Conservation (phyloP, 2,113 vertebrate species). For the Phyllostomus discolor region DNA sequence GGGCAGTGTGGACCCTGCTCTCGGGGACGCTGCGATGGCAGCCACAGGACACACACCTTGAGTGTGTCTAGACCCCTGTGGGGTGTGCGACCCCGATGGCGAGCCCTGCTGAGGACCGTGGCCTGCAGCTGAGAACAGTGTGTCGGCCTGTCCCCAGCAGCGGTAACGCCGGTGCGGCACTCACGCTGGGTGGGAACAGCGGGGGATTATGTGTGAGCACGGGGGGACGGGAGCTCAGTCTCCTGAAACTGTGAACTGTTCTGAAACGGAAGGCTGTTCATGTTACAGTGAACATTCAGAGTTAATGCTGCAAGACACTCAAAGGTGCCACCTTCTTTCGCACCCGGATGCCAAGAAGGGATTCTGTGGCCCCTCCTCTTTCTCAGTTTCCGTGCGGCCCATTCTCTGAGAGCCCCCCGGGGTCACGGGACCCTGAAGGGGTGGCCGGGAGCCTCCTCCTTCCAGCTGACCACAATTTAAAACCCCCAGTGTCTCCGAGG, state of each 20-base stretch:
- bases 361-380: not conserved
- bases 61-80: not conserved
- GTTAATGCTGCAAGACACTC: not conserved
- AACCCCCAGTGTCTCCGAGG: not conserved
- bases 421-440: too few relatives aligned
- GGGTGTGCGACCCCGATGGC: rapidly evolving
- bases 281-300: not conserved
- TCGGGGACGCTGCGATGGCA: not conserved
- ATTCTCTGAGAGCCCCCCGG: not conserved
- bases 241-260: not conserved
- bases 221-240: too few relatives aligned
- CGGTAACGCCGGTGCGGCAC: too few relatives aligned
- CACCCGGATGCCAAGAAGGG: not conserved
- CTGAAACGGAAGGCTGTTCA: not conserved
- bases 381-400: too few relatives aligned
- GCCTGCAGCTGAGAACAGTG: rapidly evolving
- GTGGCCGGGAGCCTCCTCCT: not conserved
- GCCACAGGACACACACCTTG: too few relatives aligned
- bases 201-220: not conserved
- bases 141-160: rapidly evolving
- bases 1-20: too few relatives aligned
- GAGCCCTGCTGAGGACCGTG: rapidly evolving
- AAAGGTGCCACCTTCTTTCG: not conserved
- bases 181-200: rapidly evolving
- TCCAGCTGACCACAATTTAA: not conserved